These are phyloP conservation scores for Ooceraea biroi DNA, from an alignment of 1,140 invertebrate species.

Conservation along the genomic window DNA sequence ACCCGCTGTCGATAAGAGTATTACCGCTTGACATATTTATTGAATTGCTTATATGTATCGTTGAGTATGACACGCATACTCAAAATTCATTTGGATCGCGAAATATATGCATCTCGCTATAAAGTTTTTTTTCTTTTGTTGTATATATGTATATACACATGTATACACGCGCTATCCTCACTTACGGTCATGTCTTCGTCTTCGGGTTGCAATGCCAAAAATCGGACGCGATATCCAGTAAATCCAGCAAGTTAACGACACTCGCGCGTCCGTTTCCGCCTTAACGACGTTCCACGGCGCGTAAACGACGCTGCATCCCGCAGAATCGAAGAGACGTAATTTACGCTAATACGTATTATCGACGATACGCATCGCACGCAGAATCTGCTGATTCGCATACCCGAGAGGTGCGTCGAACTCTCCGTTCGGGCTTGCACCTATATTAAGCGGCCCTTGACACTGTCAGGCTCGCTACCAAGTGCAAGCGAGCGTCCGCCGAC, in stretches of 20 bases:
- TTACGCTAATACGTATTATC: constrained; percentile 36
- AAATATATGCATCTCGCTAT: not conserved
- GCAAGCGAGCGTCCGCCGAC: constrained; percentile 52
- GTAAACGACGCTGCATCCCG: not conserved
- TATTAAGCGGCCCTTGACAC: constrained; percentile 77
- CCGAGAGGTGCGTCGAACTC: constrained; percentile 65
- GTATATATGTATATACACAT: too few relatives aligned
- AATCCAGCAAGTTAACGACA: not conserved
- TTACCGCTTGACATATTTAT: not conserved
- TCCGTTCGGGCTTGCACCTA: constrained; percentile 56
- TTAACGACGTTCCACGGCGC: not conserved
- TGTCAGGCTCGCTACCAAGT: constrained; percentile 63
- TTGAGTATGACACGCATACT: too few relatives aligned
- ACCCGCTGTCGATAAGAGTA: not conserved
- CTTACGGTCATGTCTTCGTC: not conserved
- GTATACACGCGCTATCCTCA: not conserved
- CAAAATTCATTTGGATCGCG: not conserved
- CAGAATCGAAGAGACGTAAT: constrained; percentile 22
- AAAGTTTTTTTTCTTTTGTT: not conserved
- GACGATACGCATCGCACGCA: not conserved
- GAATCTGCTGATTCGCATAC: constrained; percentile 50
- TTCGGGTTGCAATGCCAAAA: not conserved
- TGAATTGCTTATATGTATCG: not conserved
- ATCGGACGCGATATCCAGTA: not conserved
- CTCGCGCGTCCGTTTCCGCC: not conserved